A percentile compares a stretch with the other conserved stretches of the same genome.
These are phyloP conservation scores for Adelosebastes latens DNA, from an alignment of 2,797 vertebrate genomes.

Conservation along the genomic window DNA sequence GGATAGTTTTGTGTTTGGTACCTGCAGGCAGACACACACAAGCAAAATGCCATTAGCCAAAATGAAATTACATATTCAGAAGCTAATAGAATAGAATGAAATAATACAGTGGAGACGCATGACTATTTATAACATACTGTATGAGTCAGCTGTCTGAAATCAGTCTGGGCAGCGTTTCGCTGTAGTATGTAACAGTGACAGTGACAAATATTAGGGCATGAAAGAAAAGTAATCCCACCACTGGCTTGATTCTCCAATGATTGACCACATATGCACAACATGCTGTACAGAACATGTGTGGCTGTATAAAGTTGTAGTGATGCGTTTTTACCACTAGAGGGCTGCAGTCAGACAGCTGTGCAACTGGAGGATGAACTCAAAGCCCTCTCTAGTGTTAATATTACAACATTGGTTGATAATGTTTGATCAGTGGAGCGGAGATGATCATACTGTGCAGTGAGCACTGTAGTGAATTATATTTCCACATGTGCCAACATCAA, in stretches of 20 bases:
- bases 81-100: slow-evolving; percentile 20
- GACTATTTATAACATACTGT: slow-evolving; percentile 25
- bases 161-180: slow-evolving; percentile 2
- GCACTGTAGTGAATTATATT: slow-evolving; percentile 10
- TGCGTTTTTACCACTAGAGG: slow-evolving; percentile 58
- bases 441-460: background rate
- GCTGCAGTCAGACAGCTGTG: slow-evolving; percentile 33
- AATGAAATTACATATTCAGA: slow-evolving; percentile 34
- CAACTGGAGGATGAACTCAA: slow-evolving; percentile 3
- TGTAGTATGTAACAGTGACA: slow-evolving; percentile 18
- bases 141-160: slow-evolving; percentile 42
- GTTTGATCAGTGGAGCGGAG: background rate
- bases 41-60: background rate
- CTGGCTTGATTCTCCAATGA: slow-evolving; percentile 9
- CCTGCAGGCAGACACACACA: slow-evolving; percentile 75
- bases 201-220: slow-evolving; percentile 17
- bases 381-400: background rate
- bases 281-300: background rate
- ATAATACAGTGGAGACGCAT: background rate
- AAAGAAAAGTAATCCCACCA: background rate
- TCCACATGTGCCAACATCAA: background rate
- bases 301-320: slow-evolving; percentile 14
- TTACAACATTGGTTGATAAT: background rate
- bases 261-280: background rate
- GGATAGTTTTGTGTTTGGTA: slow-evolving; percentile 97